These are phyloP conservation scores for Pardalotus punctatus DNA, from an alignment of 2,113 vertebrate genomes.

Conservation along the genomic window DNA sequence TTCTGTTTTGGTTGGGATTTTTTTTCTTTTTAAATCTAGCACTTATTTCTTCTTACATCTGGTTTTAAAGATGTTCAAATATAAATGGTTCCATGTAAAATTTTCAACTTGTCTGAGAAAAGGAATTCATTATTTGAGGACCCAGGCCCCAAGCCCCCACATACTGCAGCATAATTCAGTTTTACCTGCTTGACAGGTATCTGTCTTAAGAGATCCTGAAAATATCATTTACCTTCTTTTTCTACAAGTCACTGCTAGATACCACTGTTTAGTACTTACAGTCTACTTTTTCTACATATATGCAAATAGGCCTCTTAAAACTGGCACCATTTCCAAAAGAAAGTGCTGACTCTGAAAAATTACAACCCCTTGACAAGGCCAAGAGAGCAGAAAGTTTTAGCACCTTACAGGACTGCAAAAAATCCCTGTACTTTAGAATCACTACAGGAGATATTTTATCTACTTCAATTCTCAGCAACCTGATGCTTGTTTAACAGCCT, in stretches of 20 bases:
- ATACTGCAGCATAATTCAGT: background rate
- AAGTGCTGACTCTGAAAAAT: background rate
- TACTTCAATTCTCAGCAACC: background rate
- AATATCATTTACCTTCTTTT: background rate
- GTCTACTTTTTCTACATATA: background rate
- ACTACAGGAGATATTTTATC: background rate
- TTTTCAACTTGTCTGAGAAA: background rate
- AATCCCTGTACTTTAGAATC: slow-evolving; percentile 19
- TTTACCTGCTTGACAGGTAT: background rate
- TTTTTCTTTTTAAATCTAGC: background rate
- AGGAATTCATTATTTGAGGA: background rate
- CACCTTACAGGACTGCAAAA: background rate
- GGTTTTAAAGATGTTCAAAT: background rate
- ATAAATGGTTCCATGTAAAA: background rate
- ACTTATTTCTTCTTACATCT: background rate
- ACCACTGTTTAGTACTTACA: background rate
- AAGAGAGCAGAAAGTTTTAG: background rate
- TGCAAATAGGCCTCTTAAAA: background rate
- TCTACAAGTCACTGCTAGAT: background rate
- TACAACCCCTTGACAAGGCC: background rate
- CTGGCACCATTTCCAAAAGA: background rate
- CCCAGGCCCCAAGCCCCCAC: background rate
- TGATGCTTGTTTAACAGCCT: background rate
- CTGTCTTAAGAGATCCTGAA: background rate
- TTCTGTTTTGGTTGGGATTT: background rate